These are phyloP conservation scores for Sceliomorpha sp. DNA, from an alignment of 2,888 invertebrate genomes.

Conservation along the genomic window DNA sequence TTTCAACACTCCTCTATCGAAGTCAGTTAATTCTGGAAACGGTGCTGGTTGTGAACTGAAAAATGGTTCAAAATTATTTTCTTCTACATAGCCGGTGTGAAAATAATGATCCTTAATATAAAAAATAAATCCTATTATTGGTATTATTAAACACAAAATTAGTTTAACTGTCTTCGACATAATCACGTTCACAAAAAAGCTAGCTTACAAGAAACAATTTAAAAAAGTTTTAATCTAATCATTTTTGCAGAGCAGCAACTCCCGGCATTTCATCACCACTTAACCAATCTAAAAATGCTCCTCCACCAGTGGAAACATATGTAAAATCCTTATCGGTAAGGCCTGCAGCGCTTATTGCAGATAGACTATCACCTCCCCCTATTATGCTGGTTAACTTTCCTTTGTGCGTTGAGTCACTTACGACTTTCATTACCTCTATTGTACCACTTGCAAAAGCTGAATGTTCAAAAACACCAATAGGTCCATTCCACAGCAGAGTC, in stretches of 20 bases:
- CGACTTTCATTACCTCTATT: slow-evolving; percentile 36
- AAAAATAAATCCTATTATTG: slow-evolving; percentile 37
- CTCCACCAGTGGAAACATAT: slow-evolving; percentile 34
- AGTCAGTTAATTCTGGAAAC: slow-evolving; percentile 35
- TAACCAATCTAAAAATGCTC: slow-evolving; percentile 34
- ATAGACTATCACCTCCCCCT: slow-evolving; percentile 39
- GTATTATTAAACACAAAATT: slow-evolving; percentile 36
- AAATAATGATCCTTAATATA: slow-evolving; percentile 36
- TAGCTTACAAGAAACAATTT: slow-evolving; percentile 32
- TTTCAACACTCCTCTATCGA: slow-evolving; percentile 32
- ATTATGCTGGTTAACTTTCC: slow-evolving; percentile 41
- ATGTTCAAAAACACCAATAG: slow-evolving; percentile 42
- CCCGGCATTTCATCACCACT: slow-evolving; percentile 36
- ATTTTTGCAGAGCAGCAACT: slow-evolving; percentile 37
- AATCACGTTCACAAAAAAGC: slow-evolving; percentile 33
- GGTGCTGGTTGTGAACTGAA: slow-evolving; percentile 31
- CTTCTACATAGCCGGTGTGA: slow-evolving; percentile 26
- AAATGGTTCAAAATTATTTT: slow-evolving; percentile 32
- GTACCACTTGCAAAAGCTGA: slow-evolving; percentile 42
- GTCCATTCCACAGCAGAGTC: slow-evolving; percentile 39
- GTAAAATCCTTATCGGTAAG: slow-evolving; percentile 40
- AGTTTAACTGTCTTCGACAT: slow-evolving; percentile 33
- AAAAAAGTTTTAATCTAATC: slow-evolving; percentile 37
- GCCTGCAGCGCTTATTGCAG: slow-evolving; percentile 38
- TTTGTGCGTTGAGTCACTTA: slow-evolving; percentile 36